A percentile compares a stretch with the other conserved stretches of the same genome.
phyloP scores from a whole-genome alignment of 1,140 invertebrate species.

The Drosophila nikananu region DNA sequence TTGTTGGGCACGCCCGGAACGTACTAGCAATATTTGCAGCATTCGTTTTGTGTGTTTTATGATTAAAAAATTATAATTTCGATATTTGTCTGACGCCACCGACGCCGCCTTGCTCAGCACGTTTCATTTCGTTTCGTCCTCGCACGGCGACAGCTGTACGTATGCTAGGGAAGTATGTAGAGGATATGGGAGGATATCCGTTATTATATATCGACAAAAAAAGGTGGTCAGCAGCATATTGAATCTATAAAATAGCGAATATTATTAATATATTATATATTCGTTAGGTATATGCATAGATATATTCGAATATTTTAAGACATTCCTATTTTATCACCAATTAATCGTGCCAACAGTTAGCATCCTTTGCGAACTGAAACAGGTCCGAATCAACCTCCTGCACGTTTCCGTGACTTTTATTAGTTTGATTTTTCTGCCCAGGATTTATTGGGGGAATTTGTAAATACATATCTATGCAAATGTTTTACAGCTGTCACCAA shows the following conservation, averaged over 20 bases:
- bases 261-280: too few relatives aligned
- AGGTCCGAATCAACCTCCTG: not conserved
- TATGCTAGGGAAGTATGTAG: not conserved
- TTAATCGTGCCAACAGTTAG: slow-evolving; percentile 42
- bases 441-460: slow-evolving; percentile 59
- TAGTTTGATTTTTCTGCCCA: slow-evolving; percentile 71
- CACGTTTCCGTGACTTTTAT: slow-evolving; percentile 65
- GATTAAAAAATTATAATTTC: slow-evolving; percentile 82
- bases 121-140: slow-evolving; percentile 17
- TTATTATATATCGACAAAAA: not conserved
- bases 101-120: slow-evolving; percentile 35
- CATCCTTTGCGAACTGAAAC: not conserved
- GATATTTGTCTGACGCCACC: slow-evolving; percentile 48
- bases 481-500: slow-evolving; percentile 58
- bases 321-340: slow-evolving; percentile 20
- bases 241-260: not conserved
- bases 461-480: slow-evolving; percentile 42
- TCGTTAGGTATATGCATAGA: not conserved
- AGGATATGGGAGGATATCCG: not conserved
- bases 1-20: slow-evolving; percentile 17
- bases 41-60: slow-evolving; percentile 60
- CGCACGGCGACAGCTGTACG: slow-evolving; percentile 31
- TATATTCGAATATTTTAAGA: not conserved
- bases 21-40: slow-evolving; percentile 33
- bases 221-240: not conserved